These are phyloP conservation scores for Zootermopsis nevadensis DNA, from an alignment of 2,888 invertebrate species.

Conservation along the genomic window DNA sequence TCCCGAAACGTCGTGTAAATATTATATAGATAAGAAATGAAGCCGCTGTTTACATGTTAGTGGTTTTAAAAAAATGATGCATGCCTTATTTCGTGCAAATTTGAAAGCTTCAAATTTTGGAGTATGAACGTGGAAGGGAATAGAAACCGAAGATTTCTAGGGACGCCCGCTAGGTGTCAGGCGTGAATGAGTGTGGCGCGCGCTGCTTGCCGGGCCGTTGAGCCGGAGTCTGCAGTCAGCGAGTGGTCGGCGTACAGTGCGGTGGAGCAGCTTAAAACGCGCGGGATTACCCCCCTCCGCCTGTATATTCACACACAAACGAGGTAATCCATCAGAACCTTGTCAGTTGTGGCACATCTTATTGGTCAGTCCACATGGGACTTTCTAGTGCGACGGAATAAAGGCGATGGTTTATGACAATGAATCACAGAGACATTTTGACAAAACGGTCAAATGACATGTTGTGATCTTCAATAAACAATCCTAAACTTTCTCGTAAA, in stretches of 20 bases:
- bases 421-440: no score
- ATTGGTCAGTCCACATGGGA: not conserved
- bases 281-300: no score
- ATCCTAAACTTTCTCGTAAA: not conserved
- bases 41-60: no score
- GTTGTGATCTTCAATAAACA: not conserved
- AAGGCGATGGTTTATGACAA: no score
- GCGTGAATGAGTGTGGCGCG: not conserved
- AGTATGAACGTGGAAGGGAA: not conserved
- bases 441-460: not conserved
- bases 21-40: no score
- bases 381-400: not conserved
- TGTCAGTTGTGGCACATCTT: not conserved
- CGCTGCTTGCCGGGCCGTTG: not conserved
- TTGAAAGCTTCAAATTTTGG: not conserved
- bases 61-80: no score
- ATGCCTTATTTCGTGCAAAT: not conserved
- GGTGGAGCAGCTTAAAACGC: not conserved
- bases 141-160: not conserved
- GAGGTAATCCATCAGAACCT: no score
- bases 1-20: no score
- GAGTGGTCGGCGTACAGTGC: conserved; percentile 13
- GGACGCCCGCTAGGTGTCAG: conserved; percentile 37
- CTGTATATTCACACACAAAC: no score
- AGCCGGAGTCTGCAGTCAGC: conserved; percentile 20